A percentile compares a stretch with the other conserved stretches of the same genome.
These are phyloP conservation scores for Drosophila miranda DNA, from an alignment of 1,140 invertebrate genomes.

Conservation along the genomic window DNA sequence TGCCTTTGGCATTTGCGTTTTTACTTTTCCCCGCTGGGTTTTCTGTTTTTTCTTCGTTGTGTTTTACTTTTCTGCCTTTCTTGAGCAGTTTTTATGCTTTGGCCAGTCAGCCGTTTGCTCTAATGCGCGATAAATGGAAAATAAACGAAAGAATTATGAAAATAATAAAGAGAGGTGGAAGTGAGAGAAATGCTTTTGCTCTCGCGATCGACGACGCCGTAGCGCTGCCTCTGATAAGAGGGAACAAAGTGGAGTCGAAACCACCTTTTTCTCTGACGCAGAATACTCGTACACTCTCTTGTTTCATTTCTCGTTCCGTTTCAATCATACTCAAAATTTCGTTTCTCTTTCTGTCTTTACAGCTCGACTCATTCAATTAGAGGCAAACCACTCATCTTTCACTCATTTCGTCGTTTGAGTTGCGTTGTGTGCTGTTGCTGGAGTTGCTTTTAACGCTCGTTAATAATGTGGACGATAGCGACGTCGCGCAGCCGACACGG, in stretches of 20 bases:
- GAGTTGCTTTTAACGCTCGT: constrained; percentile 44
- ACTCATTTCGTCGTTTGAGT: no score
- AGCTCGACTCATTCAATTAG: constrained; percentile 12
- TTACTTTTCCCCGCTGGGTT: constrained; percentile 8
- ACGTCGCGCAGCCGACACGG: no score
- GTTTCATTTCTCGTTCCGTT: constrained; percentile 31
- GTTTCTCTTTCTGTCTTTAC: constrained; percentile 35
- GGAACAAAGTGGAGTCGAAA: constrained; percentile 39
- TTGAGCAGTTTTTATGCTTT: constrained; percentile 9
- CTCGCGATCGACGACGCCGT: constrained; percentile 36
- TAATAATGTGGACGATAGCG: constrained; percentile 5
- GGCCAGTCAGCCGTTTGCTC: constrained; percentile 27
- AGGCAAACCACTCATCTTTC: no score
- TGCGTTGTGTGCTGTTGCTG: constrained; percentile 26
- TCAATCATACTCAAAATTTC: constrained; percentile 41
- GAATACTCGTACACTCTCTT: constrained; percentile 6
- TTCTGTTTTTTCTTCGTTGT: constrained; percentile 7
- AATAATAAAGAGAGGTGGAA: background rate
- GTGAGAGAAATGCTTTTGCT: background rate
- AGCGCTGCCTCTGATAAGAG: constrained; percentile 61
- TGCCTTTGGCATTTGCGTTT: constrained; percentile 45
- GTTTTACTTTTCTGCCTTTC: constrained; percentile 22
- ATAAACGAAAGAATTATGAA: constrained; percentile 24
- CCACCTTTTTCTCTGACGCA: constrained; percentile 10
- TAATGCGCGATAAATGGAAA: constrained; percentile 51